Percentiles rank a stretch among this genome's conserved stretches.
Conservation (phyloP, 2,113 vertebrate genomes). For the Sapajus apella region DNA sequence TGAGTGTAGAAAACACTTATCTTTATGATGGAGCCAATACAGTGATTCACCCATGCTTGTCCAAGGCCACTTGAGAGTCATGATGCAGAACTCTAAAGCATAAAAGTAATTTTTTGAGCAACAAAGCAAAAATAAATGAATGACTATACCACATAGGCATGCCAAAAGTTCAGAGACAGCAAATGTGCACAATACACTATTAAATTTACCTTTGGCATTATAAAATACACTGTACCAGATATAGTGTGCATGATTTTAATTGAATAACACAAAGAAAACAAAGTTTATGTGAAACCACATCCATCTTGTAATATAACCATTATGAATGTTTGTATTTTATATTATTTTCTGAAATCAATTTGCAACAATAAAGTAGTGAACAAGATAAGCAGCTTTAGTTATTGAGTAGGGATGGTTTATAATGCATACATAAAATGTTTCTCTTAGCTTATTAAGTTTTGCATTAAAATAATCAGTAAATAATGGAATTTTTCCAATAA, state of each 20-base stretch:
- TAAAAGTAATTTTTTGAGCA: conserved; percentile 24
- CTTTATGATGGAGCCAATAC: neutral
- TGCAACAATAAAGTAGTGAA: neutral
- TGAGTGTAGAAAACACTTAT: neutral
- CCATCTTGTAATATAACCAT: neutral
- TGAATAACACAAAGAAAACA: neutral
- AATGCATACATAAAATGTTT: neutral
- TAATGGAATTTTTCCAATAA: conserved; percentile 2
- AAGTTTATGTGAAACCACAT: neutral
- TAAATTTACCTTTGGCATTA: neutral
- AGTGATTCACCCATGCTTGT: neutral
- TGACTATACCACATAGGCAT: neutral
- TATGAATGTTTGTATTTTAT: conserved; percentile 10
- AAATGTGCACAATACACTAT: neutral
- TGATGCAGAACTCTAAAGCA: neutral
- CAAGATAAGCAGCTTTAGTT: neutral
- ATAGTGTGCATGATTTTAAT: neutral
- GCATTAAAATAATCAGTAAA: neutral
- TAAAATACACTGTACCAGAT: neutral
- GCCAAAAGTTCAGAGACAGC: neutral
- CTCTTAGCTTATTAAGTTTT: conserved; percentile 21
- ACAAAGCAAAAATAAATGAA: conserved; percentile 7
- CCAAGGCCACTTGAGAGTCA: neutral
- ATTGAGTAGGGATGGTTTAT: neutral
- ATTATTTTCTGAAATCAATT: conserved; percentile 27